These are phyloP conservation scores for Netelia fuscicornis DNA, from an alignment of 2,888 invertebrate species.

Conservation along the genomic window DNA sequence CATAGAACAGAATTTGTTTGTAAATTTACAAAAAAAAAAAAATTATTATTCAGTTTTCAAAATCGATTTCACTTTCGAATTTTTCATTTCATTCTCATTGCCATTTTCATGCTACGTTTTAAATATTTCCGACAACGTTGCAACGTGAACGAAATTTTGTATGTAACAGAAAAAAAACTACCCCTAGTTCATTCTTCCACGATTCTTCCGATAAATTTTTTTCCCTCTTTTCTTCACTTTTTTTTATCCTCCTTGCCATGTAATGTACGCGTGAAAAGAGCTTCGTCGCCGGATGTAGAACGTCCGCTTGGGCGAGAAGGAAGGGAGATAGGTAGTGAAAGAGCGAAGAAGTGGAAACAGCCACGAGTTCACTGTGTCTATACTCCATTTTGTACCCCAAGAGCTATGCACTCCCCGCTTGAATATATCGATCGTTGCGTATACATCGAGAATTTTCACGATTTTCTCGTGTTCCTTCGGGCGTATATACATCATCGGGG, in stretches of 20 bases:
- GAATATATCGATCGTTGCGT: conserved; percentile 47
- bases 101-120: neutral
- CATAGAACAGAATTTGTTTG: neutral
- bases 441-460: conserved; percentile 18
- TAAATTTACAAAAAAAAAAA: too few relatives aligned
- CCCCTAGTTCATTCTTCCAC: neutral
- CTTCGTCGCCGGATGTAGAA: conserved; percentile 44
- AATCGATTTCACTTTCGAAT: neutral
- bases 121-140: neutral
- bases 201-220: neutral
- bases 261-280: conserved; percentile 38
- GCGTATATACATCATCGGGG: conserved; percentile 9
- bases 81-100: neutral
- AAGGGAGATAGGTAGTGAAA: neutral
- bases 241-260: conserved; percentile 25
- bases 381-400: conserved; percentile 38
- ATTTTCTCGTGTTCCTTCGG: conserved; percentile 31
- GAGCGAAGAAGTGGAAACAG: conserved; percentile 56
- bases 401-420: conserved; percentile 18
- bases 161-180: neutral
- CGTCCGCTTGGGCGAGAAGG: neutral
- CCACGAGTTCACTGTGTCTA: conserved; percentile 40
- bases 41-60: too few relatives aligned
- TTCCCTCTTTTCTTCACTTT: neutral
- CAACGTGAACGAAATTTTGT: neutral